These are phyloP conservation scores for Germaria angustata DNA, from an alignment of 2,888 invertebrate genomes.

Conservation along the genomic window DNA sequence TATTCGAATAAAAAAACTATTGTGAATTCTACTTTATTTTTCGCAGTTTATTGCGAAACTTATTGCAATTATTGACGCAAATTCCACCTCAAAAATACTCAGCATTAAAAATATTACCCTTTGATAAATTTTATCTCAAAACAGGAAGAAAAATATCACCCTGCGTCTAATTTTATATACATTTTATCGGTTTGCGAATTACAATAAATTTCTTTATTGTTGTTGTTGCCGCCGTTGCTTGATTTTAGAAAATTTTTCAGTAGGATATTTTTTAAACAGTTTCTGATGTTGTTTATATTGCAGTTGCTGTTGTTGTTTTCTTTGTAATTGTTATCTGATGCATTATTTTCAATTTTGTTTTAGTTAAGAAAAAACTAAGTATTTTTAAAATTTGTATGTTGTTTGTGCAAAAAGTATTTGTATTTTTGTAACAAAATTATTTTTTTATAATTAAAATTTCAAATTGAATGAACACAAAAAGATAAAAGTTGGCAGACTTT, in stretches of 20 bases:
- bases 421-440: conserved; percentile 42
- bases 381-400: not conserved
- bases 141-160: no score
- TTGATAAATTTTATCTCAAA: no score
- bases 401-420: not conserved
- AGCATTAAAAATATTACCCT: no score
- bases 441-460: conserved; percentile 65
- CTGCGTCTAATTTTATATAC: no score
- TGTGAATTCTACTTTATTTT: no score
- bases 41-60: no score
- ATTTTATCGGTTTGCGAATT: no score
- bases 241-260: not conserved
- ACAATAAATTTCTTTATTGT: not conserved
- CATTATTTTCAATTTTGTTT: conserved; percentile 58
- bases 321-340: conserved; percentile 63
- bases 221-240: not conserved
- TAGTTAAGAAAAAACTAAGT: conserved; percentile 14
- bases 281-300: no score
- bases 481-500: conserved; percentile 3
- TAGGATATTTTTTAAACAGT: not conserved
- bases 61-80: no score
- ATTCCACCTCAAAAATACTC: no score
- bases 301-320: conserved; percentile 26
- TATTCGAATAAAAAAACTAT: no score
- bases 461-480: conserved; percentile 59